Base-by-base conservation (phyloP, 2,113 vertebrate species). In the Hymenochirus boettgeri region DNA sequence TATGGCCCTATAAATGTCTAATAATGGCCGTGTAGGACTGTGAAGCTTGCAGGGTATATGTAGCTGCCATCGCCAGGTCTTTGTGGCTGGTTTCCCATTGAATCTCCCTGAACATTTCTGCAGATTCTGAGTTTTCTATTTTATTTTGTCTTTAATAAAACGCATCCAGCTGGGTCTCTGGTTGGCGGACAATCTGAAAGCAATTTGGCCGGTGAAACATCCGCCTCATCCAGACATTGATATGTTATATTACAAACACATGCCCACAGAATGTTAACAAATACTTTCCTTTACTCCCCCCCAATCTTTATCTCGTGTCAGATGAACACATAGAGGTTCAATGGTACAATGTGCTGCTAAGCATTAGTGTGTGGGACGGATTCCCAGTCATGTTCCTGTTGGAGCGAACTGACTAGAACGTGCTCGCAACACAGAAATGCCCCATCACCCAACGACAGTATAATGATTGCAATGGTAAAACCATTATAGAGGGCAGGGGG, bases 141-240 rank as follows among this genome's bases (percentile, higher is more conserved):
- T n/a, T 8, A 12, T 35, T 13, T 3, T 59, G 53, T 17, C 39
- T 45, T 24, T 18, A 62, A 11, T 61, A 52, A 73, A 76, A 79
- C 66, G 42, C 33, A 71, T 75, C 69, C 75, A 79, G 74, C 71
- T 79, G 77, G 70, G 60, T 45, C 47, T 72, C 15, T 72, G n/a
- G n/a, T 53, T 71, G 72, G 70, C 7, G 42, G 70, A 69, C 58
- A 56, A 70, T 61, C 55, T 37, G 70, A 73, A 63, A 65, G 65
- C 70, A 73, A 77, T 73, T 77, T 66, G 59, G 65, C 65, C 57
- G 64, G 70, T 62, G 55, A 35, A 74, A 69, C 67, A 60, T 74
- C 54, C 35, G 65, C 57, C n/a, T 66, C 45, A 59, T 55, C 61
- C 70, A 71, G 71, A 35, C 39, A 63, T 54, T 63, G 33, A 56